Base-by-base conservation (phyloP, 2,797 vertebrate genomes). In the Fistularia commersonii region DNA sequence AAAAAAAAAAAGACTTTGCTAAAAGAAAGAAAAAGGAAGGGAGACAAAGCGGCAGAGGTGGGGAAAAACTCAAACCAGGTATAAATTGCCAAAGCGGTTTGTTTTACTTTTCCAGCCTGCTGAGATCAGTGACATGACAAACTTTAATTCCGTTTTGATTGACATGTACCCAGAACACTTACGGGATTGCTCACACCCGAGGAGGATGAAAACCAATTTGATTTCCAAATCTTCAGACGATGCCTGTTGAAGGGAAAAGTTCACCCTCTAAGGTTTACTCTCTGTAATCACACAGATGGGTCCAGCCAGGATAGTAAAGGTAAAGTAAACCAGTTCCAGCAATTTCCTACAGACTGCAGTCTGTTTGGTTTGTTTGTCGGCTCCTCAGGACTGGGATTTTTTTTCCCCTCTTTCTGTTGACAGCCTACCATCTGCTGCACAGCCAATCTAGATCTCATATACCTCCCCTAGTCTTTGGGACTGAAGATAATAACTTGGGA, bases 381-480 rank as follows among this genome's bases (percentile, higher is more conserved):
- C 77, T 80, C 69, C 55, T 69, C 79, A 59, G 70, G 68, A 67
- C 41, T 48, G 45, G 37, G 61, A 38, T 47, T 72, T 64, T 58
- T 58, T 58, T 0, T 44, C 15, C 43, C 33, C n/a, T 9, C 35
- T 37, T 37, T 7, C 14, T 77, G 69, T 68, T 82, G 82, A 89
- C 81, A 83, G 63, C 57, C 48, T 11, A 72, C 86, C 86, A 89
- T 89, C 87, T 89, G 82, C 80, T 78, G 79, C 79, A 38, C 51
- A 79, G 73, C 65, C 65, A 72, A 70, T 72, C 60, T 57, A 51
- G 61, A 68, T 66, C 75, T 78, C 60, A 59, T 66, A 80, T 76
- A 79, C 63, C 76, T 69, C 70, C 52, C 51, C 32, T 59, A 37
- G 58, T 78, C 69, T 70, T 65, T 57, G 44, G 45, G 43, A 67